A percentile compares a stretch with the other conserved stretches of the same genome.
These are phyloP conservation scores for Hyles vespertilio DNA, from an alignment of 1,140 invertebrate species.

Conservation along the genomic window DNA sequence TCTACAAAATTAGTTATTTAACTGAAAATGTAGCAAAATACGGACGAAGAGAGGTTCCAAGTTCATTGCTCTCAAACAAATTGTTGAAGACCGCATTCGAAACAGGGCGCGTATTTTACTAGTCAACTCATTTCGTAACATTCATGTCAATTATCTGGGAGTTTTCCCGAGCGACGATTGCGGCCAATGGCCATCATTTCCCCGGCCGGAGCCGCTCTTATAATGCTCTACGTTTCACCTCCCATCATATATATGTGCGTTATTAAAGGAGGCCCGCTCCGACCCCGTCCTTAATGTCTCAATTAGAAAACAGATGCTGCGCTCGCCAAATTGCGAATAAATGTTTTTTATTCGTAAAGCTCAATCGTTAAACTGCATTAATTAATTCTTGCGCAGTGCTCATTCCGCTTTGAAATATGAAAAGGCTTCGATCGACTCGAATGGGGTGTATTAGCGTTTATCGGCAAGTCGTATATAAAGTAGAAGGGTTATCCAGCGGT, in stretches of 20 bases:
- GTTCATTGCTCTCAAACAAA: conserved; percentile 16
- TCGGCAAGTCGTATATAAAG: conserved; percentile 29
- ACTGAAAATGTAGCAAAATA: conserved; percentile 12
- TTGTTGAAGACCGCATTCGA: conserved; percentile 28
- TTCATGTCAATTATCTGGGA: conserved; percentile 66
- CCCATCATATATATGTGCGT: conserved; percentile 58
- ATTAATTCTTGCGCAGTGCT: no score
- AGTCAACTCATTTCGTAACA: conserved; percentile 47
- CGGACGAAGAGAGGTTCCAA: conserved; percentile 2
- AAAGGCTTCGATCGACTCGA: conserved; percentile 11
- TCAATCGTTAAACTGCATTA: conserved; percentile 4
- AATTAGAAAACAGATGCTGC: conserved; percentile 66
- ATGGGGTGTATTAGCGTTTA: conserved; percentile 22
- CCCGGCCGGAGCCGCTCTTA: conserved; percentile 39
- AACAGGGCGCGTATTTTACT: conserved; percentile 36
- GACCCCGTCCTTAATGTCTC: conserved; percentile 59
- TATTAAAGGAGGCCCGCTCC: conserved; percentile 56
- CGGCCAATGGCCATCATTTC: conserved; percentile 60
- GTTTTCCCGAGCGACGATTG: conserved; percentile 60
- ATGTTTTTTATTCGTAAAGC: conserved; percentile 30
- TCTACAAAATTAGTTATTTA: conserved; percentile 15
- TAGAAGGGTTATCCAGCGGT: conserved; percentile 35
- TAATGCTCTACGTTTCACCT: conserved; percentile 49
- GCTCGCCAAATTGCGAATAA: conserved; percentile 39
- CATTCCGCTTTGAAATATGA: conserved; percentile 9